These are phyloP conservation scores for Synaphobranchus kaupii DNA, from an alignment of 2,797 vertebrate genomes.

Conservation along the genomic window DNA sequence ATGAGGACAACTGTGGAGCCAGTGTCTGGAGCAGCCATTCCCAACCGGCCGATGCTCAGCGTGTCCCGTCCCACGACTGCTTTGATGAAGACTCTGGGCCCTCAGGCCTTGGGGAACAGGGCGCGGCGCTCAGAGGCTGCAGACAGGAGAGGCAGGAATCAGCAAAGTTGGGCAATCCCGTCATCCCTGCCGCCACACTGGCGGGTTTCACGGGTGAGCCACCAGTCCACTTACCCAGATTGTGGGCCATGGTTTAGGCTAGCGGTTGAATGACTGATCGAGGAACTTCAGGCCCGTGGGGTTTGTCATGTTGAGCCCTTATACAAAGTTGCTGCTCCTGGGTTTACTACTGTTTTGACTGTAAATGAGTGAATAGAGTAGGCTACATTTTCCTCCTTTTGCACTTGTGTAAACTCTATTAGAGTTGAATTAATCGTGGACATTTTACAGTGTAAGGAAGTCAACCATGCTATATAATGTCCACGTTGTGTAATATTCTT, in stretches of 20 bases:
- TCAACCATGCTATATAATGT: background rate
- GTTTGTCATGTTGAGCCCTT: background rate
- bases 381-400: background rate
- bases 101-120: constrained; percentile 73
- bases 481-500: too few species aligned
- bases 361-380: background rate
- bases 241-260: background rate
- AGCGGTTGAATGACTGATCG: background rate
- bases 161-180: constrained; percentile 80
- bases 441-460: background rate
- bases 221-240: background rate
- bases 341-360: background rate
- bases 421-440: background rate
- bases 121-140: constrained; percentile 86
- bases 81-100: constrained; percentile 82
- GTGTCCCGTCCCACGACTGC: constrained; percentile 85
- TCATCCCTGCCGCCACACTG: constrained; percentile 84
- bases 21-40: constrained; percentile 86
- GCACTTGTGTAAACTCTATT: background rate
- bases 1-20: constrained; percentile 75
- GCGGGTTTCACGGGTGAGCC: constrained; percentile 85
- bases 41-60: constrained; percentile 79
- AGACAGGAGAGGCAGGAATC: constrained; percentile 82
- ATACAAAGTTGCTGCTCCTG: background rate
- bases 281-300: background rate